phyloP scores from a whole-genome alignment of 2,113 vertebrate genomes.

The Trematomus loennbergii region DNA sequence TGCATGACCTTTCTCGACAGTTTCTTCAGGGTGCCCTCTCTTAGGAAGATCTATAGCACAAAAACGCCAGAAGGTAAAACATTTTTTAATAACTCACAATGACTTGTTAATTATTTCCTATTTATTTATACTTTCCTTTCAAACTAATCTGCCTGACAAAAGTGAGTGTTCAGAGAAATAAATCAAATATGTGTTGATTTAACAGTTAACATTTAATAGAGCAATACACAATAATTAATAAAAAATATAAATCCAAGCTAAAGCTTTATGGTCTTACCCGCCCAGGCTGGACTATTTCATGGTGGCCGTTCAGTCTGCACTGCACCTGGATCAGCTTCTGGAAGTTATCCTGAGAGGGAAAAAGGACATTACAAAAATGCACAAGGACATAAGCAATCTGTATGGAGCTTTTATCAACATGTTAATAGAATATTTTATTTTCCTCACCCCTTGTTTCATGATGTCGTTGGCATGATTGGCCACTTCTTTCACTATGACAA shows the following conservation, averaged over 20 bases:
- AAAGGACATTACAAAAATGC: not conserved
- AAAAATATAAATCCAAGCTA: not conserved
- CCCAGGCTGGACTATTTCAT: constrained; percentile 95
- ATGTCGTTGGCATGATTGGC: constrained; percentile 97
- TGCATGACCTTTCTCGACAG: constrained; percentile 98
- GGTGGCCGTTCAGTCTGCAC: constrained; percentile 91
- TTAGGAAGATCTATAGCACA: constrained; percentile 90
- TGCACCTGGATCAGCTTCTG: constrained; percentile 98
- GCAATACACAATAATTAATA: not conserved
- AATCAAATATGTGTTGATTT: not conserved
- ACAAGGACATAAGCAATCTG: not conserved
- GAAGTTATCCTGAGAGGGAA: constrained; percentile 91
- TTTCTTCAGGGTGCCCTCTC: constrained; percentile 96
- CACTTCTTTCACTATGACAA: constrained; percentile 93
- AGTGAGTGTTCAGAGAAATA: no score
- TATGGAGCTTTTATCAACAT: not conserved
- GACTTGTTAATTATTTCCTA: no score
- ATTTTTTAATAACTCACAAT: no score
- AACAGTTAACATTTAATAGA: not conserved
- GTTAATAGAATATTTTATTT: not conserved
- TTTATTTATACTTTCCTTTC: no score
- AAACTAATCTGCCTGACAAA: not conserved
- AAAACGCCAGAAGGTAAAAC: not conserved
- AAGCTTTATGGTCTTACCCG: constrained; percentile 81
- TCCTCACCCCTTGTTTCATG: constrained; percentile 94